Evolutionary conservation across 1,140 invertebrate genomes (phyloP).

Genomic region (Drosophila littoralis): DNA sequence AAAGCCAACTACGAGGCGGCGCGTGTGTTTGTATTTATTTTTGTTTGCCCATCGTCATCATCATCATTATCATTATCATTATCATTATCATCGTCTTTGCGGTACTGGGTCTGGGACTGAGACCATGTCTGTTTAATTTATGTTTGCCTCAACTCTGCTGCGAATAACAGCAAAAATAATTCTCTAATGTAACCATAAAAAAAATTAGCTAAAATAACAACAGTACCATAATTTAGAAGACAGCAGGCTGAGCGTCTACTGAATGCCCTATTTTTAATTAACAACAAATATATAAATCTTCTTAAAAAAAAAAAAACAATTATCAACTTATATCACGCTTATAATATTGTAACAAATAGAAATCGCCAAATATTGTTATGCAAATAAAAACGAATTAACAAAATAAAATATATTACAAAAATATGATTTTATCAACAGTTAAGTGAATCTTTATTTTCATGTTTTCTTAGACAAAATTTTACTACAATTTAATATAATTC

Average conservation of each 20-base stretch:
- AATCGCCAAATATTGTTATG: no score
- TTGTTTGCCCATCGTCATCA: constrained; percentile 46
- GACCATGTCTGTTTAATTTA: constrained; percentile 60
- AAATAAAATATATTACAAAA: no score
- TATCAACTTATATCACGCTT: no score
- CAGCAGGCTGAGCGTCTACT: not conserved
- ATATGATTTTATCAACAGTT: no score
- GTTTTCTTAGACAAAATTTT: no score
- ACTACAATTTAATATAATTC: no score
- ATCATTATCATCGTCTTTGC: constrained; percentile 8
- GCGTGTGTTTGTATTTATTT: constrained; percentile 59
- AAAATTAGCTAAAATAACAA: constrained; percentile 56
- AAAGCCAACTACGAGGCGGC: constrained; percentile 47
- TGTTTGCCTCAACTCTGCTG: constrained; percentile 59
- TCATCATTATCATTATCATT: constrained; percentile 15
- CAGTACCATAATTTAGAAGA: constrained; percentile 20
- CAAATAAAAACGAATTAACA: no score
- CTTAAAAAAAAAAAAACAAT: no score
- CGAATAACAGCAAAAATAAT: constrained; percentile 69
- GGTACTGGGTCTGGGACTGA: constrained; percentile 2
- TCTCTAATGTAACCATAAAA: constrained; percentile 76
- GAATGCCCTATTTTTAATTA: constrained; percentile 6
- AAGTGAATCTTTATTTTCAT: no score
- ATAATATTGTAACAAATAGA: no score
- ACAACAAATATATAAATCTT: no score